Conservation (phyloP, 2,113 vertebrate species). For the Burhinus bistriatus region DNA sequence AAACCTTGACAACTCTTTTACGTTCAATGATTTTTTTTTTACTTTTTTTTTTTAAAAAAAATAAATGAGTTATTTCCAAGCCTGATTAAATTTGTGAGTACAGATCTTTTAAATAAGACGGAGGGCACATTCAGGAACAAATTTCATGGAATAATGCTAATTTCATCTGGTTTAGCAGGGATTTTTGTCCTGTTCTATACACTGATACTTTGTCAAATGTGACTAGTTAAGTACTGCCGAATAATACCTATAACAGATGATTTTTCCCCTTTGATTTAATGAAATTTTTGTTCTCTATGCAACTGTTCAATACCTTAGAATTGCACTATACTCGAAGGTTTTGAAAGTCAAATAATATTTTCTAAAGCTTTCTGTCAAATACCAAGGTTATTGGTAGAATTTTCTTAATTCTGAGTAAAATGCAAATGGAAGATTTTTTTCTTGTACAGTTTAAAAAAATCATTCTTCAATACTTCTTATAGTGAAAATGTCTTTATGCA, state of each 20-base stretch:
- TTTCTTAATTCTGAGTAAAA: not conserved
- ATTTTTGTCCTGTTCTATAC: not conserved
- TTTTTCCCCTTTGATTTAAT: not conserved
- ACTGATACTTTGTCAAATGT: not conserved
- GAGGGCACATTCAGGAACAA: not conserved
- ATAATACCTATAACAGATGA: not conserved
- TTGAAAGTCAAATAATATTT: not conserved
- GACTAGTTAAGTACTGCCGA: not conserved
- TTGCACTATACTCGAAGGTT: not conserved
- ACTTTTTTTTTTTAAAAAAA: no score
- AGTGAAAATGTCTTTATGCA: not conserved
- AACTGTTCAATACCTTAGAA: not conserved
- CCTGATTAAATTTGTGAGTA: not conserved
- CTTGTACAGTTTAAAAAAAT: not conserved
- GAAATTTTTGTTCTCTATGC: not conserved
- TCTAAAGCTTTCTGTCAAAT: not conserved
- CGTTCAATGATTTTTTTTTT: accelerated
- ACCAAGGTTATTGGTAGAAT: not conserved
- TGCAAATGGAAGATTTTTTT: not conserved
- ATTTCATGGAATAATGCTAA: not conserved
- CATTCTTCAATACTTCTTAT: not conserved
- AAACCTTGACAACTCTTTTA: not conserved
- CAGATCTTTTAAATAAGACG: not conserved
- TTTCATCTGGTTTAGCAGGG: not conserved
- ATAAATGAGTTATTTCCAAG: no score